Conservation (phyloP, 2,797 vertebrate species). For the Sorex maritimensis region DNA sequence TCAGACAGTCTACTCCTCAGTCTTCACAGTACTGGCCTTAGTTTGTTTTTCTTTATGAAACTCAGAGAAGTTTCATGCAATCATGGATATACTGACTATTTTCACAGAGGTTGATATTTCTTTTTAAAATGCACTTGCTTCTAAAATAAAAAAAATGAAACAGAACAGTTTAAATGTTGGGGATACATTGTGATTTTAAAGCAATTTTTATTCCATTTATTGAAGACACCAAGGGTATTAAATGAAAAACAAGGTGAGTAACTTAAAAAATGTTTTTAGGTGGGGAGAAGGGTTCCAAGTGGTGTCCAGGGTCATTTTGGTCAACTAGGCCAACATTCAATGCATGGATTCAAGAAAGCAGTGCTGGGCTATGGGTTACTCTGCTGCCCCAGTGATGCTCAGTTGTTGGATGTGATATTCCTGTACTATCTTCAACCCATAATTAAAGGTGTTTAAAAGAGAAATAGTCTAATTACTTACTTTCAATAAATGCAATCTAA, state of each 20-base stretch:
- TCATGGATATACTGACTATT: not conserved
- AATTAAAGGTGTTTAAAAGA: constrained; percentile 13
- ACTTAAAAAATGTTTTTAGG: not conserved
- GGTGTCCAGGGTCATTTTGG: too few species aligned
- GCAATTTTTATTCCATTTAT: constrained; percentile 37
- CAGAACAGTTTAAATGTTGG: constrained; percentile 56
- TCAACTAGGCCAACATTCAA: too few species aligned
- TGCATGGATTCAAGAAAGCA: too few species aligned
- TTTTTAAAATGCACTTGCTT: constrained; percentile 61
- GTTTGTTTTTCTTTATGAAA: not conserved
- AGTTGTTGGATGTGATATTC: too few species aligned
- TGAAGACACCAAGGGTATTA: not conserved
- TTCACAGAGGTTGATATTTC: constrained; percentile 1
- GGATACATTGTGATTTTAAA: constrained; percentile 32
- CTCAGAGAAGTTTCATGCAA: not conserved
- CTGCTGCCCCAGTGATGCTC: too few species aligned
- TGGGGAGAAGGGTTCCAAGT: too few species aligned
- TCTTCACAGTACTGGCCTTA: not conserved
- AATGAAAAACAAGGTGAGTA: not conserved
- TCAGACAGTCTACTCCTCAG: not conserved
- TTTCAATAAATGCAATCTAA: constrained; percentile 26
- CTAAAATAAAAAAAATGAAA: constrained; percentile 80
- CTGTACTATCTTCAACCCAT: too few species aligned
- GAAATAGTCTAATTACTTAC: not conserved
- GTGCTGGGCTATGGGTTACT: too few species aligned